Conservation (phyloP, 1,140 invertebrate genomes). For the Arion vulgaris region DNA sequence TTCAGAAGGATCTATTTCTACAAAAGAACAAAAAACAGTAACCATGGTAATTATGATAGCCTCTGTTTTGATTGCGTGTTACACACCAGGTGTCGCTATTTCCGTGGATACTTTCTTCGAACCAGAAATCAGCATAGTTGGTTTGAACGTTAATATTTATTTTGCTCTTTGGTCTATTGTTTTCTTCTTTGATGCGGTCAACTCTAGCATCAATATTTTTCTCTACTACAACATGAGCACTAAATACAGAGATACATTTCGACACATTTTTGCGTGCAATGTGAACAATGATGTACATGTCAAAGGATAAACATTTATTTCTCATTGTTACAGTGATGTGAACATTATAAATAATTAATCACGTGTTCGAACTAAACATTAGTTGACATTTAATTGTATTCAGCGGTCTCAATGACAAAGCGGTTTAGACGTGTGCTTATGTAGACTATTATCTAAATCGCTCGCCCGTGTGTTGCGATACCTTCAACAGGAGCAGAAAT, state of each 20-base stretch:
- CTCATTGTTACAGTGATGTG: no score
- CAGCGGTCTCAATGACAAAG: no score
- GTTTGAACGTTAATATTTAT: not conserved
- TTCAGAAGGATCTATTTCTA: not conserved
- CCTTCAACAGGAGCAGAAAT: no score
- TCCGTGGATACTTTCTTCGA: not conserved
- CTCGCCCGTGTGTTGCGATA: no score
- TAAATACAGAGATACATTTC: conserved; percentile 6
- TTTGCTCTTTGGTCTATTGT: not conserved
- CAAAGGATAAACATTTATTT: no score
- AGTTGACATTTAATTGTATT: no score
- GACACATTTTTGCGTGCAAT: not conserved
- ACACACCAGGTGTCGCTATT: not conserved
- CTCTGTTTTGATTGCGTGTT: not conserved
- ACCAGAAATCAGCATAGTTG: not conserved
- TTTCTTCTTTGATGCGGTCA: not conserved
- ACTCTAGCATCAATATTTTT: conserved; percentile 2
- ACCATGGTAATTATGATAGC: not conserved
- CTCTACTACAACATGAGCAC: conserved; percentile 2
- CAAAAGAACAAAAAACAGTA: not conserved
- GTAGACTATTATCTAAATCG: no score
- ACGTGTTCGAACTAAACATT: no score
- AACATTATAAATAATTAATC: no score
- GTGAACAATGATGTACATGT: no score
- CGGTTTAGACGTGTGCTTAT: no score